Evolutionary conservation across 2,113 vertebrate genomes (phyloP).

Genomic region (Rynchops niger): DNA sequence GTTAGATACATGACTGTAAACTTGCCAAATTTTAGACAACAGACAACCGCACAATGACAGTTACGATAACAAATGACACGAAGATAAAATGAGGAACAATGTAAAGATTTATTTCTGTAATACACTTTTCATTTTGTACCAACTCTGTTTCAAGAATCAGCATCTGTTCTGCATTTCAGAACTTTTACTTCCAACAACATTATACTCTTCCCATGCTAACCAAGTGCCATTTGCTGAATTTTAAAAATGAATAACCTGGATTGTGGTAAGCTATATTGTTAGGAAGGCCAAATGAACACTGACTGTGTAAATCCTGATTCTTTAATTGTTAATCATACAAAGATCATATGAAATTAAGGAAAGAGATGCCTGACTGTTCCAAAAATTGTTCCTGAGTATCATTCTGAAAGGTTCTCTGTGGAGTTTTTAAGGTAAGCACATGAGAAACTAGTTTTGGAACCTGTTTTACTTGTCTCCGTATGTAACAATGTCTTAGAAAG

Average conservation of each 20-base stretch:
- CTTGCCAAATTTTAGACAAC: neutral
- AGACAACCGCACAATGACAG: neutral
- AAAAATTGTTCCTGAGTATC: neutral
- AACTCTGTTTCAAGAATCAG: neutral
- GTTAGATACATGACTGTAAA: neutral
- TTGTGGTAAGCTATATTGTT: neutral
- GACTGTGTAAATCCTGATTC: neutral
- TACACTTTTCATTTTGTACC: neutral
- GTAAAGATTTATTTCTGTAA: neutral
- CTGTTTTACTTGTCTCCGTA: neutral
- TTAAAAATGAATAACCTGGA: neutral
- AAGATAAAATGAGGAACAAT: neutral
- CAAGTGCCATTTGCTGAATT: neutral
- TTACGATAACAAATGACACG: neutral
- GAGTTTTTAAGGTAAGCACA: neutral
- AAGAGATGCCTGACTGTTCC: neutral
- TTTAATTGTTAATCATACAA: neutral
- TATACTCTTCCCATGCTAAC: neutral
- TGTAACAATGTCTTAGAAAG: neutral
- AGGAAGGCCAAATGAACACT: neutral
- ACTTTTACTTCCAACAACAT: neutral
- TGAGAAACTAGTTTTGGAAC: neutral
- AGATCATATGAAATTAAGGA: neutral
- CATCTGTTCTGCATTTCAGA: neutral
- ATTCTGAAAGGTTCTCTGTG: neutral